Base-by-base conservation (phyloP, 1,140 invertebrate species). In the Ceratosolen solmsi region DNA sequence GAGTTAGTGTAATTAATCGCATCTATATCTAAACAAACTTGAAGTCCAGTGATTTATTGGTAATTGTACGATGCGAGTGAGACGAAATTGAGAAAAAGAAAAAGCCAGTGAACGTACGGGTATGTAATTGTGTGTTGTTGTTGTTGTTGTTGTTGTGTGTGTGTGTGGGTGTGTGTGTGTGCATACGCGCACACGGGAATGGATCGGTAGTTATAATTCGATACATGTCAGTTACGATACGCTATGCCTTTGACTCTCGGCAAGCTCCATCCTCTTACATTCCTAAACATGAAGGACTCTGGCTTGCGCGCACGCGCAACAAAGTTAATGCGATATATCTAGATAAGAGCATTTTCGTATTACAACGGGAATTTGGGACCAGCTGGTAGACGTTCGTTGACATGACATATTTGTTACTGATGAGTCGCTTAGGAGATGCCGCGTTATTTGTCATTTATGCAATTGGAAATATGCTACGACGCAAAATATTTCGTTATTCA, bases 161-260 rank as follows among this genome's bases (percentile, higher is more conserved):
- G n/a, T n/a, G n/a, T n/a, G n/a, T n/a, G n/a, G n/a, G n/a, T n/a
- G n/a, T n/a, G 41, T 5, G 41, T 7, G 13, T 46, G 13, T 7
- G 41, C 5, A 46, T 46, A 46, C 13, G 41, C 41, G 51, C 9
- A 30, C 4, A 5, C 5, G 36, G 22, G 22, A 72, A 27, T 46
- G 30, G 27, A 38, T 20, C 72, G 70, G 80, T 82, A 70, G 73
- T 82, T 1, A 33, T 58, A 71, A 82, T 82, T 60, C 73, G 51
- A 36, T 41, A 70, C 60, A 58, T 7, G 63, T 82, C 80, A 82
- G 80, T 33, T 49, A 41, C 15, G 60, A 49, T 73, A 60, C 68
- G 38, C 36, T 8, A 22, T 36, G 58, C 58, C 72, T 65, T 74
- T 71, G 80, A 68, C 63, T 60, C 80, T 70, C 56, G 25, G 11